These are phyloP conservation scores for Bombus vancouverensis DNA, from an alignment of 1,140 invertebrate species.

Conservation along the genomic window DNA sequence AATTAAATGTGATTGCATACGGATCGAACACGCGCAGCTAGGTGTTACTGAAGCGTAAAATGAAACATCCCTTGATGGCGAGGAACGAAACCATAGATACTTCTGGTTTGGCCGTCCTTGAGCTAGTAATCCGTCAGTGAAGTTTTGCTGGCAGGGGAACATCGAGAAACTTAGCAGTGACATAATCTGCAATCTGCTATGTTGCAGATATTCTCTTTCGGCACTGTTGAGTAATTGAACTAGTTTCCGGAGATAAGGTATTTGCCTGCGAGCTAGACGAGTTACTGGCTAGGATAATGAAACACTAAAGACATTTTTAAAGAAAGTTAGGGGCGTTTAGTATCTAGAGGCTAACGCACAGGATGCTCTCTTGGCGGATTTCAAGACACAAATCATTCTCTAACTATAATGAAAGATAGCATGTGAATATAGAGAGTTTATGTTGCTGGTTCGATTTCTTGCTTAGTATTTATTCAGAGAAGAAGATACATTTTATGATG, in stretches of 20 bases:
- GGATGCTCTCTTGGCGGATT: background rate
- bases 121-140: slow-evolving; percentile 37
- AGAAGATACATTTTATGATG: background rate
- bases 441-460: too few relatives aligned
- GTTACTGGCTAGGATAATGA: slow-evolving; percentile 70
- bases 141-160: slow-evolving; percentile 36
- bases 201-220: slow-evolving; percentile 49
- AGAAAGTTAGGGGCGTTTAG: slow-evolving; percentile 36
- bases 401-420: background rate
- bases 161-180: slow-evolving; percentile 46
- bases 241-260: slow-evolving; percentile 73
- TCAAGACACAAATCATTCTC: background rate
- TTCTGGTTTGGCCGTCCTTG: slow-evolving; percentile 32
- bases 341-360: background rate
- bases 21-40: background rate
- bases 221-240: slow-evolving; percentile 72
- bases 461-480: background rate
- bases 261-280: slow-evolving; percentile 49
- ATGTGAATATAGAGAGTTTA: background rate
- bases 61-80: background rate
- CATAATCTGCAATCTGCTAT: slow-evolving; percentile 32
- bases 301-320: slow-evolving; percentile 66
- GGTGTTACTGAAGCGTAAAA: background rate
- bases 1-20: background rate
- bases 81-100: slow-evolving; percentile 20